phyloP scores from a whole-genome alignment of 2,797 vertebrate species.

The Characodon lateralis region DNA sequence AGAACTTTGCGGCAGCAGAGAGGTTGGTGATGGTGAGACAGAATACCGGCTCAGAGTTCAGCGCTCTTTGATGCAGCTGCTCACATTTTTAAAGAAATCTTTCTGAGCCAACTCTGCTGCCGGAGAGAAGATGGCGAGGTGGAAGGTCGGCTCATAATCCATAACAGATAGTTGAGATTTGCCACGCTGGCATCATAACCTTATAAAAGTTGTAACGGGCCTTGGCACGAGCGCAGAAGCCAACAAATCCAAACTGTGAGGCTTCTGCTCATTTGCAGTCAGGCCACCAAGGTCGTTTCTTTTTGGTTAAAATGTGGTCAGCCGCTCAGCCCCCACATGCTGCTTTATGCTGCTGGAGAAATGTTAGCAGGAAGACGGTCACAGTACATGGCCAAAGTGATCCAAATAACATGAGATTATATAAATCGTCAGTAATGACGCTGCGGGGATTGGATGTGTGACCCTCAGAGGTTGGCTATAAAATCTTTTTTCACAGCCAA shows the following conservation, averaged over 20 bases:
- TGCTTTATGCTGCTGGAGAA: constrained; percentile 31
- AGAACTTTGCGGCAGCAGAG: neutral
- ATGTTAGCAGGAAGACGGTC: neutral
- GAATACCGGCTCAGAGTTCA: constrained; percentile 20
- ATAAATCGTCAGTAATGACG: constrained; percentile 65
- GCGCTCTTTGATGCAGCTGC: constrained; percentile 11
- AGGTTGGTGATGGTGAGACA: constrained; percentile 22
- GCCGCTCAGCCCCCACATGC: constrained; percentile 37
- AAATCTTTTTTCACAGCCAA: constrained; percentile 32
- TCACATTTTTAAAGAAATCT: constrained; percentile 28
- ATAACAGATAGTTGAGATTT: constrained; percentile 51
- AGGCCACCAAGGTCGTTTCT: constrained; percentile 27
- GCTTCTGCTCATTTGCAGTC: constrained; percentile 50
- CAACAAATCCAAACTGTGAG: constrained; percentile 52
- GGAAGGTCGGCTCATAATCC: constrained; percentile 60
- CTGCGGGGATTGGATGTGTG: constrained; percentile 34
- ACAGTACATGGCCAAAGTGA: constrained; percentile 18
- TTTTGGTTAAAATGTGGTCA: constrained; percentile 28
- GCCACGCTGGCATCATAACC: constrained; percentile 33
- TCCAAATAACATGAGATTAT: constrained; percentile 51
- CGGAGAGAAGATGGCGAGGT: constrained; percentile 45
- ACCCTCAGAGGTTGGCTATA: constrained; percentile 52
- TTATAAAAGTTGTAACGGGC: constrained; percentile 50
- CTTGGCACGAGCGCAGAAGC: constrained; percentile 43
- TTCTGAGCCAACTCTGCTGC: constrained; percentile 17